These are phyloP conservation scores for Papilio xuthus DNA, from an alignment of 1,140 invertebrate species.

Conservation along the genomic window DNA sequence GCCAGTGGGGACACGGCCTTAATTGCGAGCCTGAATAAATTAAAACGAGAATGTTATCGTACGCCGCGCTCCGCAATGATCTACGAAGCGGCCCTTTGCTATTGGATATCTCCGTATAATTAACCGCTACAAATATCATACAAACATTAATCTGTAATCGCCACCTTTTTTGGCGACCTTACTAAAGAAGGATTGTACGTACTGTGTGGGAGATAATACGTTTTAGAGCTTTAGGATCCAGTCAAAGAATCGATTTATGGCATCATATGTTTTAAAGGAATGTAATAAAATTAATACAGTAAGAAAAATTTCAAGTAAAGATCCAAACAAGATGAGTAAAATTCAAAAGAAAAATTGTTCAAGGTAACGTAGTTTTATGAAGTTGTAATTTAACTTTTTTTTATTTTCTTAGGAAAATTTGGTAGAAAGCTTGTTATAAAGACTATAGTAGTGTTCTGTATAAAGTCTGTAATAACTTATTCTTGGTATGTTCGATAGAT, in stretches of 20 bases:
- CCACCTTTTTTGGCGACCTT: neutral
- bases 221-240: neutral
- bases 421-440: neutral
- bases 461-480: neutral
- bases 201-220: neutral
- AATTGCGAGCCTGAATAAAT: conserved; percentile 77
- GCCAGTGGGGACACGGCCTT: conserved; percentile 71
- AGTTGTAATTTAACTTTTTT: too few relatives aligned
- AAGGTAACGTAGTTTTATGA: neutral
- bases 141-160: neutral
- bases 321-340: neutral
- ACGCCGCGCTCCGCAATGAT: conserved; percentile 49
- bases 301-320: neutral
- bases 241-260: neutral
- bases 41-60: conserved; percentile 73
- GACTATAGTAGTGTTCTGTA: neutral
- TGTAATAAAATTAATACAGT: neutral
- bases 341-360: neutral
- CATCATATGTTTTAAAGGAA: neutral
- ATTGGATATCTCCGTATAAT: conserved; percentile 30
- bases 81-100: conserved; percentile 45
- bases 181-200: neutral
- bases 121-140: conserved; percentile 23
- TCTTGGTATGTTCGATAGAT: neutral
- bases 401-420: too few relatives aligned